Conservation (phyloP, 2,797 vertebrate genomes). For the Glyptemys insculpta region DNA sequence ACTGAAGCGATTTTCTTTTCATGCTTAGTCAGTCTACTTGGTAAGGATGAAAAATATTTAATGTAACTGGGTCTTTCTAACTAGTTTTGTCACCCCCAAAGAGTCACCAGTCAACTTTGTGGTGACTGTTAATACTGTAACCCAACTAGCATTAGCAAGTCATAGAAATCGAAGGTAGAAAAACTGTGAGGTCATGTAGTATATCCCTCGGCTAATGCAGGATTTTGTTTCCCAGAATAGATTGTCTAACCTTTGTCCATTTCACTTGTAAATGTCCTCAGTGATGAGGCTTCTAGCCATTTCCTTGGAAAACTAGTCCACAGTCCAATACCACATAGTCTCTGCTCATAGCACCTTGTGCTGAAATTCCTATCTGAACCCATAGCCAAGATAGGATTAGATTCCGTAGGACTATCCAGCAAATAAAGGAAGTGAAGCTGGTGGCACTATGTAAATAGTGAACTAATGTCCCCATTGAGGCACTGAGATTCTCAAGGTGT, state of each 20-base stretch:
- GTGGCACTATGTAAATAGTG: constrained; percentile 49
- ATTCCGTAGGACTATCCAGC: neutral
- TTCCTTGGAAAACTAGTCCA: constrained; percentile 48
- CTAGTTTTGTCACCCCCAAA: neutral
- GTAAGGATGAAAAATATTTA: fast-evolving
- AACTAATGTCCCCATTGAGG: neutral
- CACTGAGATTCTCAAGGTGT: constrained; percentile 47
- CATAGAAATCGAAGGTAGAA: constrained; percentile 2
- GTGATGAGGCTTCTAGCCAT: constrained; percentile 55
- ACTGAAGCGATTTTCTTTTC: neutral
- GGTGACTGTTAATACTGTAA: neutral
- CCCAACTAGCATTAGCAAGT: fast-evolving
- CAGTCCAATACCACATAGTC: constrained; percentile 37
- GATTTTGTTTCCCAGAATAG: neutral
- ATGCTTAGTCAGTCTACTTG: neutral
- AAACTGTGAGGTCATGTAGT: constrained; percentile 23
- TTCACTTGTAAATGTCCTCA: constrained; percentile 61
- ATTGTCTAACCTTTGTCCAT: constrained; percentile 50
- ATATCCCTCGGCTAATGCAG: constrained; percentile 31
- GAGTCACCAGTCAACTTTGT: neutral
- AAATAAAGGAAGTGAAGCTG: constrained; percentile 28
- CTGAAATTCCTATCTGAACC: constrained; percentile 2
- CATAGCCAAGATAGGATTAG: constrained; percentile 3
- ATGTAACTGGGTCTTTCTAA: neutral
- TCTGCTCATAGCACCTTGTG: constrained; percentile 25